Base-by-base conservation (phyloP, 23 tunicate species). In the Ciona savignyi region DNA sequence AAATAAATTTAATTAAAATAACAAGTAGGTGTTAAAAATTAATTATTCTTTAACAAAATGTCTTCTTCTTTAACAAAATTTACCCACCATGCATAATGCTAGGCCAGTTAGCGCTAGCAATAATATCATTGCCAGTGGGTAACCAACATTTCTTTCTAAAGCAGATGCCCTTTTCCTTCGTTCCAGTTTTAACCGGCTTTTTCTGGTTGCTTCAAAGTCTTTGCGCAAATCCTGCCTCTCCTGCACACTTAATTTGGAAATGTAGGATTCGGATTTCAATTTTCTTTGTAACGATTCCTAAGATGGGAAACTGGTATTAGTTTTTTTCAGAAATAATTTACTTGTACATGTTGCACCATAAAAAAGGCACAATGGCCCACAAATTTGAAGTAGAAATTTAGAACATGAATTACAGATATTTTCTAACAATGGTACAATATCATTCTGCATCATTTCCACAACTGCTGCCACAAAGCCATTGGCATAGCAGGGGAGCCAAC, bases 41-140 rank as follows among this genome's bases (percentile, higher is more conserved):
- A n/a, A n/a, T n/a, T n/a, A n/a, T n/a, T n/a, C n/a, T n/a, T 9
- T 64, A 25, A 11, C n/a, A 64, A 64, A 23, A 64, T 23, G 27
- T 64, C 65, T 42, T 32, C 31, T 33, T 71, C 22, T 72, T 3
- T 15, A 72, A 48, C n/a, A 72, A 72, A 2, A 9, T 23, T 27
- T 2, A 75, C 89, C 76, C 42, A 91, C 97, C 73, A 91, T 75
- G 65, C 79, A 80, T 75, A 91, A 74, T 2, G 97, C 90, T 19
- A 85, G 80, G 31, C 83, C 90, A 22, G 97, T 84, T 19, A 91
- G 83, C 3, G 80, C 77, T 24, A 91, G 56, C n/a, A 91, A 32
- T 23, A 85, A 6, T 15, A 85, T 71, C 80, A 91, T 77, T 62
- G 68, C 79, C 15, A 91, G 69, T 3, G 97, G 97, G 60, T 80